Evolutionary conservation across 2,113 vertebrate species (phyloP).

Genomic region (Bambusicola thoracicus): DNA sequence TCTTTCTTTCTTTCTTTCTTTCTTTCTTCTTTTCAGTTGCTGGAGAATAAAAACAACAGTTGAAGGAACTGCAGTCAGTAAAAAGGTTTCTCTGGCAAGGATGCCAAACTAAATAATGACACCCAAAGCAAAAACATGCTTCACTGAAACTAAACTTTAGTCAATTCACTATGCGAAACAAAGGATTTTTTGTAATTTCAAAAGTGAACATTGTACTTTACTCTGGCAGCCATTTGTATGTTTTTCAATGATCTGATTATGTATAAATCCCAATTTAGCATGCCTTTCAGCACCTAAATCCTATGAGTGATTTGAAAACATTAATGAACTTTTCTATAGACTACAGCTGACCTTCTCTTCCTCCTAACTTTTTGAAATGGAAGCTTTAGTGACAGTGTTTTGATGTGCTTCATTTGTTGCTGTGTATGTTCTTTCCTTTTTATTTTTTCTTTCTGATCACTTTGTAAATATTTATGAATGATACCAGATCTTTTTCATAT

Average conservation of each 20-base stretch:
- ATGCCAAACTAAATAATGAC: constrained; percentile 86
- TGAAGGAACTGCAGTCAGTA: constrained; percentile 71
- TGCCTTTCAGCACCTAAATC: constrained; percentile 80
- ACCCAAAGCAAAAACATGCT: constrained; percentile 86
- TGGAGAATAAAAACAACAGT: constrained; percentile 78
- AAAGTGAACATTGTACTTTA: constrained; percentile 84
- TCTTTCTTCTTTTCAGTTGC: constrained; percentile 26
- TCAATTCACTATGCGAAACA: constrained; percentile 80
- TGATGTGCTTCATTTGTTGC: constrained; percentile 60
- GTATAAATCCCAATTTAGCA: constrained; percentile 78
- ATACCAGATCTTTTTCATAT: constrained; percentile 43
- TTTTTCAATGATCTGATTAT: constrained; percentile 83
- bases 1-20: neutral
- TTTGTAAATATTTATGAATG: constrained; percentile 66
- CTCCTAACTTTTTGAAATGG: constrained; percentile 58
- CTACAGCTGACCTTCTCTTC: constrained; percentile 62
- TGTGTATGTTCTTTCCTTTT: constrained; percentile 43
- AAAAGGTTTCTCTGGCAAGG: constrained; percentile 75
- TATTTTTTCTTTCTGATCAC: constrained; percentile 20
- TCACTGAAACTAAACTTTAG: constrained; percentile 80
- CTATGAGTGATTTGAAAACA: constrained; percentile 79
- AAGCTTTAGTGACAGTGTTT: constrained; percentile 63
- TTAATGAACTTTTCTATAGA: constrained; percentile 73
- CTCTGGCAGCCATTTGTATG: constrained; percentile 78
- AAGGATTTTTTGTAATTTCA: constrained; percentile 84